phyloP scores from a whole-genome alignment of 1,140 invertebrate species.

The Euwallacea similis region DNA sequence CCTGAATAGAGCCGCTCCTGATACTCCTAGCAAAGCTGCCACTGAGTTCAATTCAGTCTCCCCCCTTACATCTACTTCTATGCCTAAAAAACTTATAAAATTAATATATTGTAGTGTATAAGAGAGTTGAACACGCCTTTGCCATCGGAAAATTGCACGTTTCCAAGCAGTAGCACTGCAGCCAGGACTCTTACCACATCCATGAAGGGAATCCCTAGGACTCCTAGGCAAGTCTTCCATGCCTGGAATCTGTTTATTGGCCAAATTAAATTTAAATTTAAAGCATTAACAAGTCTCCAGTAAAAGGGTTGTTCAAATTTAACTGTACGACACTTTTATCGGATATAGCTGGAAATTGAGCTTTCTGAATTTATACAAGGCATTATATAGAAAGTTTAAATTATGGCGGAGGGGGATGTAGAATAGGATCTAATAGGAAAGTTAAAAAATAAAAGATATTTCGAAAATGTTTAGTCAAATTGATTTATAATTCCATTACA shows the following conservation, averaged over 20 bases:
- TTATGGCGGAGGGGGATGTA: no score
- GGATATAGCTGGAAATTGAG: no score
- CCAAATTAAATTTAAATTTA: background rate
- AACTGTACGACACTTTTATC: no score
- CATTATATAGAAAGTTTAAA: no score
- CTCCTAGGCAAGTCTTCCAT: conserved; percentile 87
- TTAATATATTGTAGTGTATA: background rate
- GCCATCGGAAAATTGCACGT: conserved; percentile 84
- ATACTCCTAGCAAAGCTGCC: conserved; percentile 79
- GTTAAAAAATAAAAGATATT: no score
- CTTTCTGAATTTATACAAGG: no score
- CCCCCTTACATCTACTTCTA: conserved; percentile 75
- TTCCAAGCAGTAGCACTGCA: conserved; percentile 87
- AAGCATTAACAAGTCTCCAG: no score
- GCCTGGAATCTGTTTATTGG: conserved; percentile 68
- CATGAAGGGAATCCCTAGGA: conserved; percentile 89
- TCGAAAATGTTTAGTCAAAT: no score
- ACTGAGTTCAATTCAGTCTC: conserved; percentile 81
- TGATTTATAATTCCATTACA: no score
- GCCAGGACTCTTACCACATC: conserved; percentile 91
- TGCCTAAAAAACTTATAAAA: conserved; percentile 43
- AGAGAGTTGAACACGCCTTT: conserved; percentile 47
- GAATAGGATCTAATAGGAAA: no score
- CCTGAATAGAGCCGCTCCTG: conserved; percentile 72
- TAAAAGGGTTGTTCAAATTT: no score